Evolutionary conservation across 1,140 invertebrate genomes (phyloP), one percentile per base, ranked within the genome.

Genomic region (Neodiprion fabricii): DNA sequence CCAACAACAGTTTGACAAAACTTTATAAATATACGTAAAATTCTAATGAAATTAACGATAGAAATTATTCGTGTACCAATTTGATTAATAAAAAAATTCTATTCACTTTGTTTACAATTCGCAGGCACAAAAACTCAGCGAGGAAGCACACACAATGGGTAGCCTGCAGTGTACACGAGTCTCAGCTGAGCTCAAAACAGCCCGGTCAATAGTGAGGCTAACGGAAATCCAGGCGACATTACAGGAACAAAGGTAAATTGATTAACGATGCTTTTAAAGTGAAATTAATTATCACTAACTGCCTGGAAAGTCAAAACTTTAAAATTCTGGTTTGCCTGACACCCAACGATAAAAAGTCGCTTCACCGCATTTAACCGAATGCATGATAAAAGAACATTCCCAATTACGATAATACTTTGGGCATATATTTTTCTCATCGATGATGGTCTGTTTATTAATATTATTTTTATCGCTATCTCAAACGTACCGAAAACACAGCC

Each of bases 181-280:
- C 78, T 98, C 96, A 70, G 94, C 96, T 49, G 97, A 99, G 84
- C 90, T 99, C 75, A 99, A 99, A 89, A 96, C 95, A 88, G 96
- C 97, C 78, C 92, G 97, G 78, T 98, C 96, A 78, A 90, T 98
- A 83, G 97, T 99, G 77, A 92, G 97, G 82, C 92, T 97, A 82
- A 97, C 96, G 49, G 97, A 99, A 92, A 98, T 98, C 87, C 96
- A 97, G 91, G 96, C 97, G 74, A 98, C 97, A 76, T 90, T 98
- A 86, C 96, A 98, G 91, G 97, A 98, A 91, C 97, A 98, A 92
- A 97, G 97, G 96, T 97, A 85, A 85, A 90, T 88, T 73, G 69
- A 70, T 68, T 71, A 40, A 40, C 28, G 2, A 40, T 40, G 5
- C 5, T 40, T 40, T 1, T 40, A 2, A 40, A 40, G 28, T 40